A percentile compares a stretch with the other conserved stretches of the same genome.
Evolutionary conservation across 2,888 invertebrate species (phyloP).

Genomic region (Agrochola lychnidis): DNA sequence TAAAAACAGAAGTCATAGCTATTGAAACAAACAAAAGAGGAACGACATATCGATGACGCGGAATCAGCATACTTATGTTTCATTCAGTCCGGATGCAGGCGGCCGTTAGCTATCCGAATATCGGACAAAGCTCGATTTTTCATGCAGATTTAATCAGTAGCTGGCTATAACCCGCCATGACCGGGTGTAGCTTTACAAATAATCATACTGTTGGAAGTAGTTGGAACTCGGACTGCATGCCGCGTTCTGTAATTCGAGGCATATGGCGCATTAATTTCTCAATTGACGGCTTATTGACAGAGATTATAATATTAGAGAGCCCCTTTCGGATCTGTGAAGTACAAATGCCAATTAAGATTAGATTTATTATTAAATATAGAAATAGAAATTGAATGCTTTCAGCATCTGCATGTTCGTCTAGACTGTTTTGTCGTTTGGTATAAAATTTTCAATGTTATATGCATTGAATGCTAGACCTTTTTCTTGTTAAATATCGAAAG

Average conservation of each 20-base stretch:
- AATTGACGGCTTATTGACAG: slow-evolving; percentile 54
- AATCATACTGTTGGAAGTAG: slow-evolving; percentile 61
- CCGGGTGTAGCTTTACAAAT: slow-evolving; percentile 68
- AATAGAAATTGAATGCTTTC: slow-evolving; percentile 43
- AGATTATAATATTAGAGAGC: slow-evolving; percentile 55
- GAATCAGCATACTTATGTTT: slow-evolving; percentile 79
- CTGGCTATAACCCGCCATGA: slow-evolving; percentile 61
- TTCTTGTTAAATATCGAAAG: neutral
- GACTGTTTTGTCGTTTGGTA: slow-evolving; percentile 4
- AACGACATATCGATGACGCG: slow-evolving; percentile 63
- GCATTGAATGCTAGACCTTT: neutral
- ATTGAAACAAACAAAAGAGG: slow-evolving; percentile 58
- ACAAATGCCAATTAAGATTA: slow-evolving; percentile 61
- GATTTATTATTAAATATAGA: slow-evolving; percentile 35
- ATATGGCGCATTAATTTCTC: slow-evolving; percentile 71
- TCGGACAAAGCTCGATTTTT: slow-evolving; percentile 83
- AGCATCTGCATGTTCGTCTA: slow-evolving; percentile 29
- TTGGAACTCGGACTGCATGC: slow-evolving; percentile 50
- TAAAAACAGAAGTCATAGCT: slow-evolving; percentile 32
- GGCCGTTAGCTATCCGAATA: slow-evolving; percentile 75
- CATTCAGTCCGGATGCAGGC: slow-evolving; percentile 78
- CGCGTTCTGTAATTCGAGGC: slow-evolving; percentile 66
- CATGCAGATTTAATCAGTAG: slow-evolving; percentile 87
- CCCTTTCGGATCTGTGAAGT: slow-evolving; percentile 36
- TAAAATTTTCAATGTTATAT: too few species aligned